These are phyloP conservation scores for pig (Sus scrofa) DNA, from an alignment of 2,113 vertebrate species.

Conservation along the genomic window T2T-Sscrofa CM000816.6:56696501-56697000, in stretches of 20 bases:
- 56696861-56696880: not conserved
- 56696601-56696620: not conserved
- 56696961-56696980: not conserved
- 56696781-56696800: not conserved
- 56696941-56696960: not conserved
- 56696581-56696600: not conserved
- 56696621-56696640: not conserved
- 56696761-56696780: not conserved
- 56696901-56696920: not conserved
- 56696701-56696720: not conserved
- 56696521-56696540: constrained; percentile 7
- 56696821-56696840: not conserved
- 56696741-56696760: not conserved
- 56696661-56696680: constrained; percentile 56
- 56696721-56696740: not conserved
- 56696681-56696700: not conserved
- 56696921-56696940: not conserved
- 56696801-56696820: too few species aligned
- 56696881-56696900: not conserved
- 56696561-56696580: not conserved
- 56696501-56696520: constrained; percentile 37
- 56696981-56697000: not conserved
- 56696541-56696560: constrained; percentile 17
- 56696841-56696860: not conserved
- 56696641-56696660: not conserved